A percentile compares a stretch with the other conserved stretches of the same genome.
These are phyloP conservation scores for Drosophila nr. medialis DNA, from an alignment of 2,888 invertebrate genomes.

Conservation along the genomic window DNA sequence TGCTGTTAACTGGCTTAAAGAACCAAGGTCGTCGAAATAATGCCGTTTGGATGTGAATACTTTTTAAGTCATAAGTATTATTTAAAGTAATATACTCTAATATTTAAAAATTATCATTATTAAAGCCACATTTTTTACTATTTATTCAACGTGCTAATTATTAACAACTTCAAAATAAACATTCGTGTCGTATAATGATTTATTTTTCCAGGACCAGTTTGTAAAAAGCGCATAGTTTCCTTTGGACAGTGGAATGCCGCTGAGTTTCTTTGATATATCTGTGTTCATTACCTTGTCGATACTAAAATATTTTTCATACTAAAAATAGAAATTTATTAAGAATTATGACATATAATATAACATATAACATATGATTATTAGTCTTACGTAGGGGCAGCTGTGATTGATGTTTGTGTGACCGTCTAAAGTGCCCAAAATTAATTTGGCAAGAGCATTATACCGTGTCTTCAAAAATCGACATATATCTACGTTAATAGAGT, in stretches of 20 bases:
- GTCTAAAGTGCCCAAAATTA: slow-evolving; percentile 13
- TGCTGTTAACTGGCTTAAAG: slow-evolving; percentile 74
- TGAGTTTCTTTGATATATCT: slow-evolving; percentile 12
- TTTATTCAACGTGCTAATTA: background rate
- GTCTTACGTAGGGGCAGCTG: slow-evolving; percentile 41
- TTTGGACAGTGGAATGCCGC: slow-evolving; percentile 18
- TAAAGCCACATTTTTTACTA: slow-evolving; percentile 9
- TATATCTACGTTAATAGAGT: slow-evolving; percentile 26
- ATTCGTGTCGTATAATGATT: background rate
- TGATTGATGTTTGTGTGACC: slow-evolving; percentile 31
- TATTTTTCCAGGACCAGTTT: slow-evolving; percentile 17
- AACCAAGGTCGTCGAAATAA: slow-evolving; percentile 77
- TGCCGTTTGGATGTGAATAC: slow-evolving; percentile 77
- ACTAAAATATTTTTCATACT: slow-evolving; percentile 12
- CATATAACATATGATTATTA: background rate
- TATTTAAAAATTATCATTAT: slow-evolving; percentile 25
- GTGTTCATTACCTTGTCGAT: slow-evolving; percentile 22
- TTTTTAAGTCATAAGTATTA: slow-evolving; percentile 44
- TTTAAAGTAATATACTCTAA: slow-evolving; percentile 31
- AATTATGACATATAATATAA: background rate
- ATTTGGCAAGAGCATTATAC: slow-evolving; percentile 40
- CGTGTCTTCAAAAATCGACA: slow-evolving; percentile 27
- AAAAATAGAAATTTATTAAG: background rate
- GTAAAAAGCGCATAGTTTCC: slow-evolving; percentile 32
- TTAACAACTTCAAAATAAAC: slow-evolving; percentile 29